phyloP scores from a whole-genome alignment of 2,888 invertebrate species.

The Agrotis segetum region DNA sequence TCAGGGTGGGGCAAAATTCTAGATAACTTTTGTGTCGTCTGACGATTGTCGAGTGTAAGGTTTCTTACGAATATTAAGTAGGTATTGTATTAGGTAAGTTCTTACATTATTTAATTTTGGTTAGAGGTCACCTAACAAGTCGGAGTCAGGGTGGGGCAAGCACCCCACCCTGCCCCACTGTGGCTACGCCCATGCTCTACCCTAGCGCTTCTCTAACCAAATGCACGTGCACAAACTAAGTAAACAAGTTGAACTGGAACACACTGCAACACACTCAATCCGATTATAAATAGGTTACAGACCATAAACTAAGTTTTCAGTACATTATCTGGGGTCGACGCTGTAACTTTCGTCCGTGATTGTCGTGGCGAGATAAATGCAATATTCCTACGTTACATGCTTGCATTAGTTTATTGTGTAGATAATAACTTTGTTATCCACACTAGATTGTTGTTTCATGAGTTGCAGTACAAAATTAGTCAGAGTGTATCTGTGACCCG shows the following conservation, averaged over 20 bases:
- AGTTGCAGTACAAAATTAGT: slow-evolving; percentile 36
- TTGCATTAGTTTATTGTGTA: slow-evolving; percentile 22
- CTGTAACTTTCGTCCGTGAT: slow-evolving; percentile 49
- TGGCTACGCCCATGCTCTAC: no score
- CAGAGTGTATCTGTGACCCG: slow-evolving; percentile 43
- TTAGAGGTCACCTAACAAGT: no score
- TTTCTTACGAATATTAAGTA: no score
- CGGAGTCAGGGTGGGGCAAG: no score
- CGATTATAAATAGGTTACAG: slow-evolving; percentile 51
- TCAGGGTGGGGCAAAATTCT: no score
- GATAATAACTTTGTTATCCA: slow-evolving; percentile 29
- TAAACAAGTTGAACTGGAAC: slow-evolving; percentile 35
- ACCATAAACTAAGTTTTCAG: slow-evolving; percentile 56
- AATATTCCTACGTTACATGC: slow-evolving; percentile 19
- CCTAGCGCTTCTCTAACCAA: neutral
- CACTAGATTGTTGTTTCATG: slow-evolving; percentile 29
- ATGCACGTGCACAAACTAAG: slow-evolving; percentile 14
- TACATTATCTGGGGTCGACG: slow-evolving; percentile 55
- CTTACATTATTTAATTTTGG: no score
- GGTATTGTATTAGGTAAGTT: no score
- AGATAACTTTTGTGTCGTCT: no score
- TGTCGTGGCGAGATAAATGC: slow-evolving; percentile 52
- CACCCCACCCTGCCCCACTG: no score
- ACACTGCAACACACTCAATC: slow-evolving; percentile 3
- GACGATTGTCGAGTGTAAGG: no score